phyloP scores from a whole-genome alignment of 2,888 invertebrate species.

The Hylaea fasciaria region DNA sequence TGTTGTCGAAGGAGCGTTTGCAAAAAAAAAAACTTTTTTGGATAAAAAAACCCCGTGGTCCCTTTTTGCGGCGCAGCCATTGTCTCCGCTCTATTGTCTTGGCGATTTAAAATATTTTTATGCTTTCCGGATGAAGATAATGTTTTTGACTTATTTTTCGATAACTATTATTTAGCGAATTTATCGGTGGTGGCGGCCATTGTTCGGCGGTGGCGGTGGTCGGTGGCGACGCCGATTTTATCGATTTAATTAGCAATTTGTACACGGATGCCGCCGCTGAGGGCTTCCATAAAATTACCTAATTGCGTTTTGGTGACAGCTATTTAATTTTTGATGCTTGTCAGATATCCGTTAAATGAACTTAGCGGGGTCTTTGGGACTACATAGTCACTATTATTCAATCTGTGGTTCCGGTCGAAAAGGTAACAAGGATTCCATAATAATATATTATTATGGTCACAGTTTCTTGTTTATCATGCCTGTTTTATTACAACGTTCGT shows the following conservation, averaged over 20 bases:
- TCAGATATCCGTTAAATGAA: constrained; percentile 46
- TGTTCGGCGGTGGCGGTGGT: constrained; percentile 53
- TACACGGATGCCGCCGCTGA: constrained; percentile 62
- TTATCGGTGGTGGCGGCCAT: constrained; percentile 67
- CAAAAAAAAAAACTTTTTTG: constrained; percentile 73
- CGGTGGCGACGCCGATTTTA: constrained; percentile 50
- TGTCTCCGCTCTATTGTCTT: constrained; percentile 81
- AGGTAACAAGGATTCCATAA: too few species aligned
- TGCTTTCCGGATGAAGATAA: constrained; percentile 82
- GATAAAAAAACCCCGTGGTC: constrained; percentile 63
- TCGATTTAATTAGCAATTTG: constrained; percentile 67
- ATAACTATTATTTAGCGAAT: constrained; percentile 83
- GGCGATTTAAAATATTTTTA: constrained; percentile 83
- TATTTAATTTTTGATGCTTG: constrained; percentile 56
- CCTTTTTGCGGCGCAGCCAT: constrained; percentile 79
- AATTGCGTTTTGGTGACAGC: constrained; percentile 60
- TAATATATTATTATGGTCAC: too few species aligned
- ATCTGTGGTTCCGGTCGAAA: too few species aligned
- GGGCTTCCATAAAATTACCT: constrained; percentile 52
- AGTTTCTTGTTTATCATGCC: too few species aligned
- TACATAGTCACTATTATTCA: too few species aligned
- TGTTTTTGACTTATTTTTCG: constrained; percentile 80
- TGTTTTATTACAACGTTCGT: neutral
- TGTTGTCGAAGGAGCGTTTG: constrained; percentile 73
- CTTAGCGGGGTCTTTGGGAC: neutral